Conservation (phyloP, 2,113 vertebrate genomes). For the Smithornis capensis region DNA sequence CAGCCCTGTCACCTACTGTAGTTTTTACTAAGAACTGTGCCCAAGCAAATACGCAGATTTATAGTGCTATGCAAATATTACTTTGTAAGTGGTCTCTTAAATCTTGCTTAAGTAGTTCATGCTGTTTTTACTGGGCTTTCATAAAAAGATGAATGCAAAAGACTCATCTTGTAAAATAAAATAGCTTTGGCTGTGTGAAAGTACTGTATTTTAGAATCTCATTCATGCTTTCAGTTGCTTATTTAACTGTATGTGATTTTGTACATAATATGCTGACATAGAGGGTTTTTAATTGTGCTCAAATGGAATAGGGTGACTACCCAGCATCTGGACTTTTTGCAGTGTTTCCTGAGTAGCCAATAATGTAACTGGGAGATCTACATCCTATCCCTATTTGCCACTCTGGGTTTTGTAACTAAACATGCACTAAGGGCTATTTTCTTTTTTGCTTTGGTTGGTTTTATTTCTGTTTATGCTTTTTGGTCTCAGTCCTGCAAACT, state of each 20-base stretch:
- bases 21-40: conserved; percentile 6
- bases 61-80: conserved; percentile 30
- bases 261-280: background rate
- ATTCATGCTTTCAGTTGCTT: background rate
- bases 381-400: background rate
- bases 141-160: background rate
- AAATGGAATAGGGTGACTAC: background rate
- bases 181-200: conserved; percentile 60
- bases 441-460: background rate
- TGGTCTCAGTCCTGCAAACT: background rate
- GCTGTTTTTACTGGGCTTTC: conserved; percentile 46
- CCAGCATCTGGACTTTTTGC: background rate
- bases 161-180: conserved; percentile 53
- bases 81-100: conserved; percentile 16
- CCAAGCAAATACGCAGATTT: background rate
- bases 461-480: background rate
- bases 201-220: conserved; percentile 33
- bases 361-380: background rate
- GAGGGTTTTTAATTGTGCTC: background rate
- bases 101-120: background rate
- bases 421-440: background rate
- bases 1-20: background rate
- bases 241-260: background rate
- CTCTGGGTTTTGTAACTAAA: background rate
- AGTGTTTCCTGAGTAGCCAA: background rate